Evolutionary conservation across 2,113 vertebrate species (phyloP), one percentile per base, ranked within the genome.

Genomic region (Mionectes macconnelli): DNA sequence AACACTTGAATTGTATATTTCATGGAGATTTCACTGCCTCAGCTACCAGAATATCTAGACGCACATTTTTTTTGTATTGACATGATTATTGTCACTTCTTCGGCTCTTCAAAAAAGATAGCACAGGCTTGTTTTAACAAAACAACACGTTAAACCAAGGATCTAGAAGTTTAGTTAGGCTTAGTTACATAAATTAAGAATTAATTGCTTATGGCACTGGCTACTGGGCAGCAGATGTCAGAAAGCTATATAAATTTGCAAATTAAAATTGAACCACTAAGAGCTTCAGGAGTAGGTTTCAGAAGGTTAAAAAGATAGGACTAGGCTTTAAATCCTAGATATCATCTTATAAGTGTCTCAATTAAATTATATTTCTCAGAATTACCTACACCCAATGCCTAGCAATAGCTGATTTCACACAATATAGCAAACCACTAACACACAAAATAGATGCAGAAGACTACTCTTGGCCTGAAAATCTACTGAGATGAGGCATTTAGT

Each of bases 341-440:
- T 93, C 42, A 90, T 90, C 89, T 97, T 91, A 16, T 52, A 93
- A 93, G 44, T 82, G 24, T 79, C 20, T 92, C 77, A 96, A 96
- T 96, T 96, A 96, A 97, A 97, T 84, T 92, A 79, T 40, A 73
- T 89, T 97, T 69, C 52, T 95, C 82, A 87, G 69, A 95, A 93
- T 91, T 96, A 76, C 91, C 73, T 84, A 76, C 1, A 1, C 50
- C 85, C 85, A 96, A 70, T 89, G 28, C 53, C 52, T 93, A 79
- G 77, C 17, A 87, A 50, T 85, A 67, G 72, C 27, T 84, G 35
- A 89, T 96, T 97, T 97, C 55, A 75, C 85, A 83, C 83, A 23
- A 35, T 85, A 90, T 74, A 60, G 62, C 45, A 52, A 88, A 90
- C 33, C 39, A 87, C 85, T 96, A 95, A 91, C 50, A 95, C 44